Conservation (phyloP, 2,797 vertebrate species). For the Catostomus latipinnis region DNA sequence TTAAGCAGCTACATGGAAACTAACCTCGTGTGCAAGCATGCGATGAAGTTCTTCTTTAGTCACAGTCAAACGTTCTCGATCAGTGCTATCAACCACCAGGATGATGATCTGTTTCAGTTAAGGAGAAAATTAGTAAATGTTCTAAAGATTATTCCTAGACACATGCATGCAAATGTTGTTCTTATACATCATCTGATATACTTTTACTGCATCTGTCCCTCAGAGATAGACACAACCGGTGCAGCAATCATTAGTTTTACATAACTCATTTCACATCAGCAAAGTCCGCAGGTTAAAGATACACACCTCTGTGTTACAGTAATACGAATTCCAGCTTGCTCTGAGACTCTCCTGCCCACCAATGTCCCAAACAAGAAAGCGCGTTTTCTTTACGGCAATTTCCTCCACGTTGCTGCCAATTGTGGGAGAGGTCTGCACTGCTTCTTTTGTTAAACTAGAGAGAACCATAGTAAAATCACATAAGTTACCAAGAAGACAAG, state of each 20-base stretch:
- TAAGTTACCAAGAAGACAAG: background rate
- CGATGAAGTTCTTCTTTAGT: conserved; percentile 83
- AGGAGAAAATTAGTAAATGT: background rate
- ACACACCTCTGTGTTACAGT: conserved; percentile 84
- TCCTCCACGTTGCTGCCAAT: conserved; percentile 89
- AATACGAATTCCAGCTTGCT: conserved; percentile 84
- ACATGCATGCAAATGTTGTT: background rate
- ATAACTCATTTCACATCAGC: background rate
- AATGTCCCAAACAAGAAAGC: conserved; percentile 89
- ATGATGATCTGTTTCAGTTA: conserved; percentile 81
- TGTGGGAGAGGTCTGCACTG: conserved; percentile 84
- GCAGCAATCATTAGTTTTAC: background rate
- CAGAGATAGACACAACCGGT: background rate
- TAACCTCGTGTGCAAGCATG: conserved; percentile 88
- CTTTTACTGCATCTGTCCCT: background rate
- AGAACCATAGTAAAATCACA: background rate
- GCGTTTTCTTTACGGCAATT: conserved; percentile 80
- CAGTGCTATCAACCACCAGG: conserved; percentile 88
- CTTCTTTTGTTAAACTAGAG: conserved; percentile 84
- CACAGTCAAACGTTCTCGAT: conserved; percentile 81
- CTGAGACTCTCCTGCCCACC: conserved; percentile 85
- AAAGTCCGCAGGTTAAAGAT: background rate
- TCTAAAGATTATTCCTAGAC: background rate
- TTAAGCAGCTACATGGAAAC: conserved; percentile 4
- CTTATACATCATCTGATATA: background rate